Base-by-base conservation (phyloP, 2,113 vertebrate genomes). In the Dromas ardeola region DNA sequence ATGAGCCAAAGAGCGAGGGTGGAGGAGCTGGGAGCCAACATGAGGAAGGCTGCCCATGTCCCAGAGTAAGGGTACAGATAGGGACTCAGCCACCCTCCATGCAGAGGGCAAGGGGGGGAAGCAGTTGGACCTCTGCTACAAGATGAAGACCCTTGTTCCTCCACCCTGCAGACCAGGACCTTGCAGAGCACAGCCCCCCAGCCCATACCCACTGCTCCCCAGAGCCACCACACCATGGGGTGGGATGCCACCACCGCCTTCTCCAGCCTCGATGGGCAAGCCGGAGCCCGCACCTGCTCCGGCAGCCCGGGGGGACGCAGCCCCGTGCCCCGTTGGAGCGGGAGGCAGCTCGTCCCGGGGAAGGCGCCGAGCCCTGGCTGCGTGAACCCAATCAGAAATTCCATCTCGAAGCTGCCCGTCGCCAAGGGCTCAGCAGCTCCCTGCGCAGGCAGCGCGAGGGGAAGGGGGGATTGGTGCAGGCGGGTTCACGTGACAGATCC, bases 401-500 rank as follows among this genome's bases (percentile, higher is more conserved):
- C 97, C 96, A 97, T 97, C 97, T 94, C 40, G 3, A 84, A 50
- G 93, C 96, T 90, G 95, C 86, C 95, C 86, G 56, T 79, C 69
- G 94, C 96, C 93, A 89, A 96, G 83, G 95, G 95, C 88, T 90
- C 72, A 3, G 92, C 81, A 0, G 93, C 92, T 97, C 92, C 93
- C 86, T 45, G 96, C 27, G 53, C 88, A 89, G 95, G 94, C 97
- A 94, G 96, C 47, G 86, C 58, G 5, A 92, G 84, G 78, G 84
- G 70, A 88, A 87, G 71, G 95, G 85, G 76, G 90, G 97, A 97
- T 91, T 93, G 88, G 95, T 94, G 94, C 58, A 38, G 49, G 70
- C 34, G 6, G 56, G 70, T 74, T 95, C 97, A 97, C 80, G 71
- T 97, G 97, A 96, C 38, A 30, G 88, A 94, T 97, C 93, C 93